Conservation (phyloP, 2,888 invertebrate species). For the Amphipoea lucens region DNA sequence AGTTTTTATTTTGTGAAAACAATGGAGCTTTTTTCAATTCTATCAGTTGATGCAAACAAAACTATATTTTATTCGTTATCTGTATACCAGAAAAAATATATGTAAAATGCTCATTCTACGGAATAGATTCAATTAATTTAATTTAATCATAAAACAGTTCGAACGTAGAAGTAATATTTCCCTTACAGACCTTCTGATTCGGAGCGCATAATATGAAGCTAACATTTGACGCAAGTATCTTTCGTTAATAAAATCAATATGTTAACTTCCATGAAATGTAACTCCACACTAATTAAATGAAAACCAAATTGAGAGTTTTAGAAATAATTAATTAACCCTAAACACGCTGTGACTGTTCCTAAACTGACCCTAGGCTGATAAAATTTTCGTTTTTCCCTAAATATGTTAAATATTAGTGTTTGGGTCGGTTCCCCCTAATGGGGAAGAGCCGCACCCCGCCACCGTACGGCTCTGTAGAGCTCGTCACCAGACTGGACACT, state of each 20-base stretch:
- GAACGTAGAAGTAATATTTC: neutral
- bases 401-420: too few species aligned
- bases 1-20: slow-evolving; percentile 41
- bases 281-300: slow-evolving; percentile 11
- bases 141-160: neutral
- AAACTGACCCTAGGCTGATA: too few species aligned
- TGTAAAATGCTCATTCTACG: neutral
- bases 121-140: neutral
- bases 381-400: too few species aligned
- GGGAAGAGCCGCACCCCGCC: too few species aligned
- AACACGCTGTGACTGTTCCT: slow-evolving; percentile 31
- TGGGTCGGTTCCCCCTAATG: too few species aligned
- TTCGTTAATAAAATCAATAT: neutral
- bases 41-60: slow-evolving; percentile 3
- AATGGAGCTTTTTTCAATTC: slow-evolving; percentile 19
- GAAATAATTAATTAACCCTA: slow-evolving; percentile 43
- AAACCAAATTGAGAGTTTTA: slow-evolving; percentile 15
- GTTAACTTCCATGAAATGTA: slow-evolving; percentile 9
- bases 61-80: neutral
- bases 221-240: neutral
- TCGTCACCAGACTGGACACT: too few species aligned
- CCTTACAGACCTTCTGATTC: neutral
- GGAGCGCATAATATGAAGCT: neutral
- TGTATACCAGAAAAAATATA: neutral
- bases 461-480: too few species aligned